Conservation (phyloP, 1,140 invertebrate species). For the Penaeus indicus region DNA sequence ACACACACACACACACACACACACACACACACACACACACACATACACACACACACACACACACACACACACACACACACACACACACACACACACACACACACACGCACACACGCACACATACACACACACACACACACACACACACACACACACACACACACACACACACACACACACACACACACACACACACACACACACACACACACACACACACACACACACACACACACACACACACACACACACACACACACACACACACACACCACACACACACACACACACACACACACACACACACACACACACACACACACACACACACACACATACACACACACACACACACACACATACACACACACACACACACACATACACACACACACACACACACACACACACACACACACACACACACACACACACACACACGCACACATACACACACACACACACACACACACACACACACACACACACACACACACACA, state of each 20-base stretch:
- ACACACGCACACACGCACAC: constrained; percentile 24
- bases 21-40: constrained; percentile 31
- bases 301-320: background rate
- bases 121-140: constrained; percentile 33
- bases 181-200: constrained; percentile 37
- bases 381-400: background rate
- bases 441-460: background rate
- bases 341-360: background rate
- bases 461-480: background rate
- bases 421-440: background rate
- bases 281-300: background rate
- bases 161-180: constrained; percentile 31
- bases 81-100: constrained; percentile 31
- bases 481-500: background rate
- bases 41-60: constrained; percentile 31
- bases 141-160: constrained; percentile 27
- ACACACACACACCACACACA: background rate
- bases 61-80: constrained; percentile 29
- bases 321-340: background rate
- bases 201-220: constrained; percentile 12
- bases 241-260: constrained; percentile 13
- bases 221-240: constrained; percentile 35
- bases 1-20: constrained; percentile 19
- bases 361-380: background rate
- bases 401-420: background rate